Evolutionary conservation across 2,113 vertebrate species (phyloP), one percentile per base, ranked within the genome.

Genomic region (Leptosomus discolor): DNA sequence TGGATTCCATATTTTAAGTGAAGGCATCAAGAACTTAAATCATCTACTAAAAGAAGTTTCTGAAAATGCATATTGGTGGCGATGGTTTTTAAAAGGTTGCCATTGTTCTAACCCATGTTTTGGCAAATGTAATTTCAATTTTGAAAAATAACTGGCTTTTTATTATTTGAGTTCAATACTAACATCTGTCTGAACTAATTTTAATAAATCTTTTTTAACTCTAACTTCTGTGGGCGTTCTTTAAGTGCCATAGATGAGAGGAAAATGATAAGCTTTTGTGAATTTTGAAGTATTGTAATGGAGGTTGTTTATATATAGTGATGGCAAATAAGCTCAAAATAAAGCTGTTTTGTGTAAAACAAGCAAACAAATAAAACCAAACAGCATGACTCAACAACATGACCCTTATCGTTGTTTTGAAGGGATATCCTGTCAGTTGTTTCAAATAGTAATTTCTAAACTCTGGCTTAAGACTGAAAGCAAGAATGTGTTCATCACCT

Each of bases 341-440:
- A 91, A 87, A 51, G 16, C 8, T 63, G 21, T 11, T 43, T 50
- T 53, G 5, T 85, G n/a, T 67, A 58, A 61, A 92, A 81, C n/a
- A 68, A 60, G 54, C 8, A 79, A 67, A 76, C 10, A 16, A 50
- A 77, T 29, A 43, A 85, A 90, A 20, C 36, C 13, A 68, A 70
- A 69, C 34, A 56, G 11, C 13, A 8, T 45, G 39, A 34, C 50
- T 86, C 51, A 92, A 34, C 30, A 43, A 0, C n/a, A n/a, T n/a
- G n/a, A n/a, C n/a, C n/a, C n/a, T 73, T 69, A 7, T 18, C 0
- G 0, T 57, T 87, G 51, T 68, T 61, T 53, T 15, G 39, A 76
- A 80, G 48, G 24, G 51, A 46, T 74, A 23, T 43, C 16, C 9
- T 18, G 81, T 92, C 29, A 36, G 12, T 75, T 88, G 9, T 60